Conservation (phyloP, 2,113 vertebrate genomes). For the Catharus bicknelli region DNA sequence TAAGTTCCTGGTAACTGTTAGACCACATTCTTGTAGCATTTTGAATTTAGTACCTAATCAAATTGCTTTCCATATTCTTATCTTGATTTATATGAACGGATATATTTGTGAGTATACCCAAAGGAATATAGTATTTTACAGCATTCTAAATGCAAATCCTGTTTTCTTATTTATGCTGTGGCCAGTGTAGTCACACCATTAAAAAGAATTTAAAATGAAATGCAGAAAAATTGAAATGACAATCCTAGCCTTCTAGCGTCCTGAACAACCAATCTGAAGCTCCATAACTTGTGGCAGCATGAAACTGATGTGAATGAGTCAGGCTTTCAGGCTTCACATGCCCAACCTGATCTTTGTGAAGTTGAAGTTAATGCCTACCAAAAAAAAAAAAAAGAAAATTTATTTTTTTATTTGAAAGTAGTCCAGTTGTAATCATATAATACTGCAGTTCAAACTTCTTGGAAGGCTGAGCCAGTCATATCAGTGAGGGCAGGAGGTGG, state of each 20-base stretch:
- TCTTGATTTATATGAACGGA: conserved; percentile 57
- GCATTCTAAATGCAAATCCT: conserved; percentile 73
- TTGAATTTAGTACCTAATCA: conserved; percentile 73
- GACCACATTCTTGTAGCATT: conserved; percentile 60
- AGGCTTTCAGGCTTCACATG: not conserved
- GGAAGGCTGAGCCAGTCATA: not conserved
- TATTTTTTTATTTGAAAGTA: not conserved
- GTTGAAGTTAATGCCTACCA: conserved; percentile 5
- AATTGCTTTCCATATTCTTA: conserved; percentile 71
- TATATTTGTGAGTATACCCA: conserved; percentile 45
- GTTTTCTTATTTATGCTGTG: conserved; percentile 61
- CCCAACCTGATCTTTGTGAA: conserved; percentile 10
- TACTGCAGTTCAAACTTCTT: conserved; percentile 25
- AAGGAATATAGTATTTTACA: conserved; percentile 64
- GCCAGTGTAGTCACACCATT: conserved; percentile 14
- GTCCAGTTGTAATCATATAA: not conserved
- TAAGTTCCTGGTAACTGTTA: conserved; percentile 66
- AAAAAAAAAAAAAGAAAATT: conserved; percentile 18
- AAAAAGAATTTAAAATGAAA: conserved; percentile 57
- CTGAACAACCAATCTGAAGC: not conserved
- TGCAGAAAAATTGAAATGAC: conserved; percentile 39
- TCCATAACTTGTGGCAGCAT: not conserved
- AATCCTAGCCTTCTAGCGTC: not conserved
- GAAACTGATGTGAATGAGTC: not conserved
- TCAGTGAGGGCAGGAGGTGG: accelerated